Evolutionary conservation across 2,797 vertebrate species (phyloP), one percentile per base, ranked within the genome.

Genomic region (Anabacerthia variegaticeps): DNA sequence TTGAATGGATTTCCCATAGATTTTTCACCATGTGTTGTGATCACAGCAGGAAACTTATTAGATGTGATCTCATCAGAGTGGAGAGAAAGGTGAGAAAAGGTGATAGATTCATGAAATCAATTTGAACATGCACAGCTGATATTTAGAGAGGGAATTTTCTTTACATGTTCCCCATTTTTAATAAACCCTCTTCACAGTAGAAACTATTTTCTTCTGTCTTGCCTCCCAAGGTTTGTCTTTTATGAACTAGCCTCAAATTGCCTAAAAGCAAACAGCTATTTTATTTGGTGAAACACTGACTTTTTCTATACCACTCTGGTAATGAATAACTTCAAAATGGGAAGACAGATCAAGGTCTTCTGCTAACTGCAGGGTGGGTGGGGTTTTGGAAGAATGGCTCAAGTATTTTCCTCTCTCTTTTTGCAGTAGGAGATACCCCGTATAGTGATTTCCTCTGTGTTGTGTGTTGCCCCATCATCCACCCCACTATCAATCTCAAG

Each of bases 11-110:
- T 91, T 97, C 89, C 52, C 28, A 44, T 94, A 96, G 95, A 96
- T 97, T 93, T 95, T 94, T 96, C 43, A 69, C 91, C 65, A 78
- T 94, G 89, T 85, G 86, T 93, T 89, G 95, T 71, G 89, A 85
- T 82, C 62, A 37, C 95, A 94, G 92, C 84, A 80, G 92, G 95
- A 95, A 96, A 76, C 73, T 73, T 95, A 95, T 91, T 96, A 96
- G 82, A 59, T 92, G 65, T 82, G 88, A 97, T 77, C 76, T 96
- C 89, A 76, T 95, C 85, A 91, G 76, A 92, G 19, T n/a, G 34
- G n/a, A 78, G 62, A 90, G 63, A 79, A 92, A 92, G 71, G 67
- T 90, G 88, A 78, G 68, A 85, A 96, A 63, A 93, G 48, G 85
- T 94, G 73, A 95, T 76, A 94, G 74, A 96, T 87, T 85, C 44